A percentile compares a stretch with the other conserved stretches of the same genome.
These are phyloP conservation scores for Thunnus thynnus DNA, from an alignment of 2,113 vertebrate genomes.

Conservation along the genomic window DNA sequence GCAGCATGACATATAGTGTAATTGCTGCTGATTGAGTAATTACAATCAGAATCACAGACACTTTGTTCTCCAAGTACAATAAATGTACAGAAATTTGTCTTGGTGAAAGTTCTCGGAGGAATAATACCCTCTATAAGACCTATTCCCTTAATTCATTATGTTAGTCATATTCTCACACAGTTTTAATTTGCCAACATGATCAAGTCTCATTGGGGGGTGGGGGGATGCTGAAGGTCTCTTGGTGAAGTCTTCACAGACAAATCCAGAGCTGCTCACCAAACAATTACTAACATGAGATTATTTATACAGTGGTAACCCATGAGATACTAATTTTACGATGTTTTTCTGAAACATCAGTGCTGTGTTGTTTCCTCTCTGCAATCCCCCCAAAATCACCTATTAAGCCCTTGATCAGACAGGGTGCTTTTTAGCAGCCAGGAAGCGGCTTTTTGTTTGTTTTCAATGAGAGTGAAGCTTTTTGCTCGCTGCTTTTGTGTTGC, in stretches of 20 bases:
- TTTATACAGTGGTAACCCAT: constrained; percentile 8
- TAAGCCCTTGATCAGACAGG: not conserved
- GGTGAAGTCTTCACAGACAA: not conserved
- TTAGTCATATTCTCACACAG: constrained; percentile 35
- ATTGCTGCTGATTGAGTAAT: constrained; percentile 45
- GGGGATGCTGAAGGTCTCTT: not conserved
- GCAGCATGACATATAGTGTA: not conserved
- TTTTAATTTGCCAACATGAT: constrained; percentile 58
- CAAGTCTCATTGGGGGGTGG: not conserved
- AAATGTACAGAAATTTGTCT: constrained; percentile 30
- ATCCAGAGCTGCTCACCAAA: constrained; percentile 11
- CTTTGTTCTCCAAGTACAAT: constrained; percentile 51
- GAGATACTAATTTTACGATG: not conserved
- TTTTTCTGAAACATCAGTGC: not conserved
- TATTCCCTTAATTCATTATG: constrained; percentile 45
- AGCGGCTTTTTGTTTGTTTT: too few relatives aligned
- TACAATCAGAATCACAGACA: constrained; percentile 35
- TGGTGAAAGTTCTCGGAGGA: constrained; percentile 28
- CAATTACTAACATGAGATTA: constrained; percentile 1
- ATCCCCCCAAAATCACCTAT: not conserved
- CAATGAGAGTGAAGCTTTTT: too few relatives aligned
- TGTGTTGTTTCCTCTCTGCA: not conserved
- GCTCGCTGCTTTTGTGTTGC: too few relatives aligned
- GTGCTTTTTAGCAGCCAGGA: too few relatives aligned
- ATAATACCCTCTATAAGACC: constrained; percentile 22